Percentiles rank a stretch among this genome's conserved stretches.
phyloP scores from a whole-genome alignment of 2,113 vertebrate genomes.

The Catagonus wagneri region DNA sequence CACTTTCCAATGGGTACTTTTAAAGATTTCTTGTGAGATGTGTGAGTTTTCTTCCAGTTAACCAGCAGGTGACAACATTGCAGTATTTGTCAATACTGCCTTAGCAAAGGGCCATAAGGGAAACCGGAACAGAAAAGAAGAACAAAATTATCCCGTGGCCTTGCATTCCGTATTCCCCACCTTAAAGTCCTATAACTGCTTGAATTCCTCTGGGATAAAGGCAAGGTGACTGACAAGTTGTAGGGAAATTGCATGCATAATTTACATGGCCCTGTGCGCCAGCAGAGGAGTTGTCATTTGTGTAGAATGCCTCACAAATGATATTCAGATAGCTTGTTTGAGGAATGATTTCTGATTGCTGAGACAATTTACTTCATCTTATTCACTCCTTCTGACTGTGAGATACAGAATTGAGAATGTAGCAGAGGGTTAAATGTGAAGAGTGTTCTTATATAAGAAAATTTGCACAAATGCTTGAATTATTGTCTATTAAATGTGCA shows the following conservation, averaged over 20 bases:
- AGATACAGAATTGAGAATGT: not conserved
- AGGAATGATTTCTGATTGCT: conserved; percentile 56
- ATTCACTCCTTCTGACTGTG: conserved; percentile 42
- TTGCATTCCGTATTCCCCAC: not conserved
- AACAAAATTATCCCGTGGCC: not conserved
- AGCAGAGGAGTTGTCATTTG: conserved; percentile 7
- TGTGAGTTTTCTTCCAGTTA: not conserved
- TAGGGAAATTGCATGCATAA: conserved; percentile 34
- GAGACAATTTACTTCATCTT: conserved; percentile 31
- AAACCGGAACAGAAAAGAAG: conserved; percentile 4
- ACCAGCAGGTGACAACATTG: not conserved
- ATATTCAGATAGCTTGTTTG: conserved; percentile 43
- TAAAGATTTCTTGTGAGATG: not conserved
- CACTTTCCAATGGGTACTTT: not conserved
- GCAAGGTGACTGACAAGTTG: conserved; percentile 28
- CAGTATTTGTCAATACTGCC: not conserved
- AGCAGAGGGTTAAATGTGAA: conserved; percentile 60
- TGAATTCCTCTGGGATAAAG: conserved; percentile 23
- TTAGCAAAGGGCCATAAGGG: not conserved
- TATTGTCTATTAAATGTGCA: conserved; percentile 7
- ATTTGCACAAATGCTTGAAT: conserved; percentile 21
- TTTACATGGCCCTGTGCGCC: conserved; percentile 17
- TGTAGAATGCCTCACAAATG: conserved; percentile 11
- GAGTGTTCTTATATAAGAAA: not conserved
- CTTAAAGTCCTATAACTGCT: not conserved